Percentiles rank a stretch among this genome's conserved stretches.
Conservation (phyloP, 2,888 invertebrate genomes). For the Drosophila trichaetosa region DNA sequence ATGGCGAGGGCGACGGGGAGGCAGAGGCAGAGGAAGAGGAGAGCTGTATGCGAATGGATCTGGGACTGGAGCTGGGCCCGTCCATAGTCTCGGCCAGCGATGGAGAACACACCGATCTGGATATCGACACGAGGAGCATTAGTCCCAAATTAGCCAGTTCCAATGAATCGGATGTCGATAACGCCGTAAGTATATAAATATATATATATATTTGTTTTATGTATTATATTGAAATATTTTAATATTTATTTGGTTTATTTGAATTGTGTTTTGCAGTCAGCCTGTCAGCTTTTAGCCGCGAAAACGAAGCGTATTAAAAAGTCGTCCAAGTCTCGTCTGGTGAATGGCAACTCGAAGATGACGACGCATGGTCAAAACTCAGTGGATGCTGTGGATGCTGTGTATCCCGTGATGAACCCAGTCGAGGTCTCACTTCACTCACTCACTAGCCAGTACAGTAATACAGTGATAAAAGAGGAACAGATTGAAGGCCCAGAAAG, state of each 20-base stretch:
- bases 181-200: conserved; percentile 24
- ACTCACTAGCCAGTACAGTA: not conserved
- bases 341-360: not conserved
- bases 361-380: not conserved
- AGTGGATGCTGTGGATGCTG: not conserved
- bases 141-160: conserved; percentile 26
- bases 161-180: conserved; percentile 34
- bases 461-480: not conserved
- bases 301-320: not conserved
- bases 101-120: conserved; percentile 30
- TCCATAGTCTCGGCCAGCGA: conserved; percentile 32
- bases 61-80: conserved; percentile 1
- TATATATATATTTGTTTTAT: not conserved
- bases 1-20: not conserved
- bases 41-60: conserved; percentile 7
- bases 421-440: not conserved
- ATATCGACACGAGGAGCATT: conserved; percentile 31
- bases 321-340: not conserved
- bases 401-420: not conserved
- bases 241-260: not conserved
- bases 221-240: not conserved
- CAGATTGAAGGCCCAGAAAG: not conserved
- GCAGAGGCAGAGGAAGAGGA: not conserved
- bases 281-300: not conserved
- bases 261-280: too few species aligned